Evolutionary conservation across 2,113 vertebrate genomes (phyloP).

Genomic region (Microcebus griseorufus): DNA sequence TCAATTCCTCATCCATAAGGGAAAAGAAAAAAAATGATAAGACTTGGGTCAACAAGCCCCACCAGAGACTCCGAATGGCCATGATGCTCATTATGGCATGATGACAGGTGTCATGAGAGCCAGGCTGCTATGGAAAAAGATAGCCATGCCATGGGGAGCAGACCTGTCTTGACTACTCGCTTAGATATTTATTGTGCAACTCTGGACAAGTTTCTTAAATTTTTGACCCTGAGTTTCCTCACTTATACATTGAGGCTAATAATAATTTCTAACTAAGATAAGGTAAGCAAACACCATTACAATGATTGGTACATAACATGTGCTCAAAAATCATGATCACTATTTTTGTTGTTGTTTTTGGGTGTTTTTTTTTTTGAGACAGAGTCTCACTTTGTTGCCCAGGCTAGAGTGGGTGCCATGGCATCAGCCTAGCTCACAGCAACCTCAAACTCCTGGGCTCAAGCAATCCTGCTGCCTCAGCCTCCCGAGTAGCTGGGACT

Average conservation of each 20-base stretch:
- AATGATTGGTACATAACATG: neutral
- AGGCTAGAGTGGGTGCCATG: too few species aligned
- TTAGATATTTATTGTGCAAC: neutral
- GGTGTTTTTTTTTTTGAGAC: too few species aligned
- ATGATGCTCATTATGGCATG: neutral
- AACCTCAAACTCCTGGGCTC: too few species aligned
- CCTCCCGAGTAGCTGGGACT: too few species aligned
- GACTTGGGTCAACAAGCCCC: neutral
- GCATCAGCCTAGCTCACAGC: too few species aligned
- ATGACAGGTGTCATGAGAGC: neutral
- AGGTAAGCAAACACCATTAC: neutral
- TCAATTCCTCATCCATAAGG: neutral
- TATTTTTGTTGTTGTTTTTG: neutral
- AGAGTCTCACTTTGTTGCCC: too few species aligned
- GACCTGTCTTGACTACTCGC: neutral
- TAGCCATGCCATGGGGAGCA: neutral
- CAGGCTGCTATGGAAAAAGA: neutral
- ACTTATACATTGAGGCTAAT: neutral
- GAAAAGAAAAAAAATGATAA: neutral
- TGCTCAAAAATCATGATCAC: neutral
- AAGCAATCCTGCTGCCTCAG: too few species aligned
- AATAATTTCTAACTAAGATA: neutral
- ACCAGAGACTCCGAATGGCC: neutral
- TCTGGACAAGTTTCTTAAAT: neutral
- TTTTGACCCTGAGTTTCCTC: neutral